Evolutionary conservation across 2,888 invertebrate genomes (phyloP).

Genomic region (Sinodicranocentrus sp.): DNA sequence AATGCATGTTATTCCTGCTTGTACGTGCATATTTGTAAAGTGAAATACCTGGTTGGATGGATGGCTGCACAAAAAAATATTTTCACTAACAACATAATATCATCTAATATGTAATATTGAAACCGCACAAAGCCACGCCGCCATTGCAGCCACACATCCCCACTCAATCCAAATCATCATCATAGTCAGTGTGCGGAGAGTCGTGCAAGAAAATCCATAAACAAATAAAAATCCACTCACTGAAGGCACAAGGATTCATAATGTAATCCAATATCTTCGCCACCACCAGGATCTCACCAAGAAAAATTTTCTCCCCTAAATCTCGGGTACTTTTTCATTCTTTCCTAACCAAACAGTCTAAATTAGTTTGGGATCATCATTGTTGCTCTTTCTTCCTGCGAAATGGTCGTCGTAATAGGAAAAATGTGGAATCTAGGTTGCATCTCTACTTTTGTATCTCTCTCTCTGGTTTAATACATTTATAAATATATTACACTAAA

Average conservation of each 20-base stretch:
- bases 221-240: not conserved
- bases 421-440: no score
- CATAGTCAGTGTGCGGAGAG: not conserved
- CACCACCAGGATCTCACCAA: no score
- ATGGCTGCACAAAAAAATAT: slow-evolving; percentile 19
- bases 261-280: no score
- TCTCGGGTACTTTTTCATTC: no score
- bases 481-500: not conserved
- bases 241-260: no score
- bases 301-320: no score
- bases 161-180: slow-evolving; percentile 57
- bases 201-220: slow-evolving; percentile 31
- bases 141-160: slow-evolving; percentile 35
- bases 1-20: slow-evolving; percentile 12
- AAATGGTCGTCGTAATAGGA: no score
- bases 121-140: slow-evolving; percentile 59
- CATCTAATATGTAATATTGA: slow-evolving; percentile 55
- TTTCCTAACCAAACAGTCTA: no score
- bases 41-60: slow-evolving; percentile 23
- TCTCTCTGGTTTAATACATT: not conserved
- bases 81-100: slow-evolving; percentile 33
- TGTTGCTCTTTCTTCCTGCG: no score
- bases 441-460: not conserved
- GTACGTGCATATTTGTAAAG: not conserved
- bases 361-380: no score